Evolutionary conservation across 2,113 vertebrate genomes (phyloP), one percentile per base, ranked within the genome.

Genomic region (Ciconia maguari): DNA sequence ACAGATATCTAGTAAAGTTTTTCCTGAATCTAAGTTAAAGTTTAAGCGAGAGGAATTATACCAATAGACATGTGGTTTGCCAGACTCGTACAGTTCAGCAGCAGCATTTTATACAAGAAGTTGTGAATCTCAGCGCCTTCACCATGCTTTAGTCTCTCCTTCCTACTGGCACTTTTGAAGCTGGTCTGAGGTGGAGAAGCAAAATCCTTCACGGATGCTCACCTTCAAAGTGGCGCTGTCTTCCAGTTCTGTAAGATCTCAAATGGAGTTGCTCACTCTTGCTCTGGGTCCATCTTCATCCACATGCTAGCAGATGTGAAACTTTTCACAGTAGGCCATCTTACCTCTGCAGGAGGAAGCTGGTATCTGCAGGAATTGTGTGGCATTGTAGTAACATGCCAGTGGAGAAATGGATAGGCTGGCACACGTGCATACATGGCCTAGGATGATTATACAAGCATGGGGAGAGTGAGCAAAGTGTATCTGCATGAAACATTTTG

Each of bases 251-350:
- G 95, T 94, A 30, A 98, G 90, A 65, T 98, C 80, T 66, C 98
- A 93, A 49, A 98, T 97, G 49, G 98, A 97, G 87, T 98, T 99
- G 75, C 98, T 98, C 58, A 98, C 97, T 66, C 98, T 95, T 32
- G 98, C 98, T 5, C 98, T 98, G 36, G 98, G 98, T 5, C 98
- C 98, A 0, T 98, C 98, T 8, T 98, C 98, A 41, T 99, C 97
- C 79, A 98, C 97, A 25, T 98, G 71, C n/a, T 98, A 97, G 70
- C 98, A 99, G 30, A 98, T 36, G 4, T 98, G 96, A 75, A 99
- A 98, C 78, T 97, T 99, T 97, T 98, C 98, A 7, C 98, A 98
- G 95, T 98, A 98, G n/a, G 98, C 98, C 44, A 68, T 96, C 89
- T 97, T 98, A 44, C 82, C 83, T 8, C 91, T 96, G 86, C 98